Evolutionary conservation across 2,797 vertebrate species (phyloP).

Genomic region (Apogon talboti): DNA sequence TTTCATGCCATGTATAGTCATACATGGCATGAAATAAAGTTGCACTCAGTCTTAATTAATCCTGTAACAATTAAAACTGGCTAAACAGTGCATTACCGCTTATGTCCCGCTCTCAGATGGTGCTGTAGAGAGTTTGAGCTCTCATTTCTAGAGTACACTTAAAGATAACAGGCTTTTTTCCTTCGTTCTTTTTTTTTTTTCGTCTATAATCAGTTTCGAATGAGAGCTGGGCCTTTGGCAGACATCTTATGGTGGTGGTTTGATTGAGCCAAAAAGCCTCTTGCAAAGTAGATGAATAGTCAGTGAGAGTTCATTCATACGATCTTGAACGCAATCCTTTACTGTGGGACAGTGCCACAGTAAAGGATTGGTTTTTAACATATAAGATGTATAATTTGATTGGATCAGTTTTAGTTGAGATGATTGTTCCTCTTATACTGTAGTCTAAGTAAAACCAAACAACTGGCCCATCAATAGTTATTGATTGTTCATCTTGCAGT

Average conservation of each 20-base stretch:
- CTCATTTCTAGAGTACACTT: slow-evolving; percentile 37
- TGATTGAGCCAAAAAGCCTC: slow-evolving; percentile 70
- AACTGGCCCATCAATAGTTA: slow-evolving; percentile 15
- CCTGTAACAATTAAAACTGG: slow-evolving; percentile 44
- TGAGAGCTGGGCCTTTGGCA: slow-evolving; percentile 70
- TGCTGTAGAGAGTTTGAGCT: slow-evolving; percentile 27
- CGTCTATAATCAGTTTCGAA: slow-evolving; percentile 75
- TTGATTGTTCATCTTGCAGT: slow-evolving; percentile 18
- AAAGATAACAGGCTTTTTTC: slow-evolving; percentile 54
- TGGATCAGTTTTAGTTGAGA: no score
- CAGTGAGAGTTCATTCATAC: slow-evolving; percentile 63
- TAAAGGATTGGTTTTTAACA: slow-evolving; percentile 49
- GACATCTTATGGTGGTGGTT: slow-evolving; percentile 54
- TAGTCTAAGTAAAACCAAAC: slow-evolving; percentile 32
- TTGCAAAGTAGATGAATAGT: slow-evolving; percentile 73
- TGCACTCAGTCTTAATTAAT: slow-evolving; percentile 32
- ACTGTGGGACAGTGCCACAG: slow-evolving; percentile 30
- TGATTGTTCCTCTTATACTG: not conserved
- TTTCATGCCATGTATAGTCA: not conserved
- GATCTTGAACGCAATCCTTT: slow-evolving; percentile 45
- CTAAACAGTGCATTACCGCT: slow-evolving; percentile 39
- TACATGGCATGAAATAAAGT: slow-evolving; percentile 39
- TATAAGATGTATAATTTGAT: no score
- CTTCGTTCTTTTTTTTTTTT: slow-evolving; percentile 5
- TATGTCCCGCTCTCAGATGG: slow-evolving; percentile 37